Base-by-base conservation (phyloP, 1,140 invertebrate genomes). In the Pseudomyrmex sp. region DNA sequence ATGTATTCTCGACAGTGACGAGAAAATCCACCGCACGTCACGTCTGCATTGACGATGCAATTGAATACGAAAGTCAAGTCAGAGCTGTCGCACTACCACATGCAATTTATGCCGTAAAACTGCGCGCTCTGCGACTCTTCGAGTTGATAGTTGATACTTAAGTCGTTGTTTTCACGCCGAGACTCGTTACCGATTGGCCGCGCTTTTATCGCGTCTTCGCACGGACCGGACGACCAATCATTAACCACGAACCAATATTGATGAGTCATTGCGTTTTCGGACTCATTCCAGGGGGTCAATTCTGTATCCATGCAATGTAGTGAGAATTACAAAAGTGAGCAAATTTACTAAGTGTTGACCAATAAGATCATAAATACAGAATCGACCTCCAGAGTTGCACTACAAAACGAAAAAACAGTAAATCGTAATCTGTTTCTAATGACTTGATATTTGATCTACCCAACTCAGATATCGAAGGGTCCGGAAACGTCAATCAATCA, bases 201-300 rank as follows among this genome's bases (percentile, higher is more conserved):
- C 3, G 63, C 9, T 18, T 69, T 56, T 2, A 35, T 44, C 50
- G 61, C 63, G 46, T 58, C 23, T 48, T 2, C 48, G 56, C 48
- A 46, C 10, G 65, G 63, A 61, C 89, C 90, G 90, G 89, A 89
- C 56, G 18, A 10, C 58, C 59, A 2, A 59, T 35, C 35, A 35
- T 35, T 35, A 35, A 35, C 35, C 5, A 35, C 58, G 23, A 20
- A 83, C 62, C 52, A 82, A 90, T 85, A 89, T 83, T 85, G 88
- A 87, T 85, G 90, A 91, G 84, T 91, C 90, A 90, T 86, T 62
- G n/a, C 69, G n/a, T 76, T 85, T 82, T 63, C 58, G 74, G 72
- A 68, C 5, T 35, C 0, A 3, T 3, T 2, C 23, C 5, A 35
- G 35, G n/a, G n/a, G n/a, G n/a, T n/a, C n/a, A n/a, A n/a, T n/a